Percentiles rank a stretch among this genome's conserved stretches.
Evolutionary conservation across 1,140 invertebrate species (phyloP).

Genomic region (Calliphora vicina): DNA sequence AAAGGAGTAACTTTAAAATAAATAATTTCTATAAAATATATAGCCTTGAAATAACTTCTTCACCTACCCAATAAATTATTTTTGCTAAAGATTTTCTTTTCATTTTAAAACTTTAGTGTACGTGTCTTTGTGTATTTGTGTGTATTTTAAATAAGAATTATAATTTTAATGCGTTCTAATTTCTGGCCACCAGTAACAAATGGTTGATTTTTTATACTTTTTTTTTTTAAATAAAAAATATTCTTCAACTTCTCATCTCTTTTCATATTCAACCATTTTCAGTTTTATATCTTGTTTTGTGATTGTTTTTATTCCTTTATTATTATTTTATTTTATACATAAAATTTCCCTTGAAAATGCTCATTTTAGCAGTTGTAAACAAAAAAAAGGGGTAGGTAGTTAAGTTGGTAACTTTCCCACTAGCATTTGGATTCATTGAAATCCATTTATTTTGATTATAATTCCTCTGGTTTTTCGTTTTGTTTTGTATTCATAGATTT

Average conservation of each 20-base stretch:
- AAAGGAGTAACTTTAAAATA: too few species aligned
- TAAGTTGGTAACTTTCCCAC: too few species aligned
- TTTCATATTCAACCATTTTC: background rate
- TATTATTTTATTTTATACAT: background rate
- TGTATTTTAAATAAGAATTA: background rate
- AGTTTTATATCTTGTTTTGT: background rate
- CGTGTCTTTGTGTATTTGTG: too few species aligned
- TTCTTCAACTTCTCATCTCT: too few species aligned
- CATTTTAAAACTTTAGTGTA: too few species aligned
- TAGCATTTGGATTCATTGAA: background rate
- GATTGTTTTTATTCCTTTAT: too few species aligned
- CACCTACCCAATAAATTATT: background rate
- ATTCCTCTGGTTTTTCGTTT: background rate
- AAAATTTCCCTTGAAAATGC: too few species aligned
- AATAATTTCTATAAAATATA: too few species aligned
- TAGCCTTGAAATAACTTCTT: background rate
- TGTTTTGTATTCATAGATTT: background rate
- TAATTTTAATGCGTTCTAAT: background rate
- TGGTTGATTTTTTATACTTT: background rate
- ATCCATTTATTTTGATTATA: slow-evolving; percentile 1
- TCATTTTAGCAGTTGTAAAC: too few species aligned
- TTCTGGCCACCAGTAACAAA: background rate
- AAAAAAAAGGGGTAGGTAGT: background rate
- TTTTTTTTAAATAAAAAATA: too few species aligned
- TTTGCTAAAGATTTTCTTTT: background rate